Evolutionary conservation across 2,888 invertebrate species (phyloP), one percentile per base, ranked within the genome.

Genomic region (Lasioglossum villosulum): DNA sequence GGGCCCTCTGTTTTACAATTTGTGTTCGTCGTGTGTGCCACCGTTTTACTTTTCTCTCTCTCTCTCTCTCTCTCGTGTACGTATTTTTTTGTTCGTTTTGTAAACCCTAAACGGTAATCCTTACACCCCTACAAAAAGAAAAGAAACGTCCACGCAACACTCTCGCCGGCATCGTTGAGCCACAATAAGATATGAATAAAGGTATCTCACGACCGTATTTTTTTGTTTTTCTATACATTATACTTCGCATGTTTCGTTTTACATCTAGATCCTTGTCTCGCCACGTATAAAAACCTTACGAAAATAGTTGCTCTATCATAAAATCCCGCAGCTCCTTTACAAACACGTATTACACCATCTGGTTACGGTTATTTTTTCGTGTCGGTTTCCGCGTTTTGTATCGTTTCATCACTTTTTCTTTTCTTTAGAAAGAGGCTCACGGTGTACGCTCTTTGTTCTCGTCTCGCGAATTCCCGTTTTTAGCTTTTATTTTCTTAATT

Each of bases 251-350:
- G 73, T 72, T 84, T 85, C 85, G 80, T 89, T 56, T 66, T 86
- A 87, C 83, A 85, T 79, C 82, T 87, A 88, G 74, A 86, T 34
- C 79, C 85, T 82, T 80, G 56, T 73, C 83, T 84, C 79, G 87
- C 79, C 88, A 83, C 79, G 91, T 93, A 93, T 93, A 94, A 93
- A 94, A 94, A 93, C 90, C 89, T 93, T 94, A 94, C 90, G 94
- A 94, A 94, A 94, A 94, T 94, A 94, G 93, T 91, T 90, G 91
- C 91, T 93, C 91, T 93, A 88, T 93, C 91, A 87, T 92, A 93
- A 91, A 93, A 91, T 80, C 90, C 89, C 86, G 84, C 88, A 72
- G 77, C 81, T 75, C 19, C 30, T 30, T 84, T 81, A 81, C 73
- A 59, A 14, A 75, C 19, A n/a, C 85, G 59, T 78, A 68, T 75